Base-by-base conservation (phyloP, 2,888 invertebrate species). In the Pandemis corylana region DNA sequence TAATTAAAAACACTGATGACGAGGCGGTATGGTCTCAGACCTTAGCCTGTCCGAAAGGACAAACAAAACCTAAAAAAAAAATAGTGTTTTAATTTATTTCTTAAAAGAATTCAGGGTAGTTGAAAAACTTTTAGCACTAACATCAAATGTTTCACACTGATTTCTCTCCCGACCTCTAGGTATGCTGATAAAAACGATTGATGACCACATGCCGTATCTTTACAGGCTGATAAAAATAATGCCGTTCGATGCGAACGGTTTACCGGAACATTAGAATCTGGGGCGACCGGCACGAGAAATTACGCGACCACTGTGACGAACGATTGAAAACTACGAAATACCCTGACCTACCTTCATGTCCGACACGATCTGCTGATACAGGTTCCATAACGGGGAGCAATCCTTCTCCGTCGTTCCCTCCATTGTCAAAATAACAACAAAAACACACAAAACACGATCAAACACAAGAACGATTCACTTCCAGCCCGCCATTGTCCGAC, bases 341-440 rank as follows among this genome's bases (percentile, higher is more conserved):
- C 76, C 76, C 72, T 80, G 82, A 92, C 96, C 95, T 96, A 99
- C 99, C 97, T 99, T 99, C 97, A 99, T 97, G 91, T 99, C 99
- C 86, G 97, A 97, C 84, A 99, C 97, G 84, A 99, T 98, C 91
- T 98, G 98, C 93, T 99, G 98, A 91, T 99, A 99, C 82, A 99
- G 96, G 88, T 97, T 98, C 92, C 99, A 99, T 87, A 99, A 95
- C 82, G 98, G 98, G 89, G 97, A 97, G 90, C 97, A 97, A 95
- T 98, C 98, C 91, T 97, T 96, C 90, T 97, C 97, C 70, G 92
- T 91, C 87, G 95, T 96, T 85, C 95, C 96, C 95, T 97, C 97
- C 97, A 97, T 97, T 90, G 93, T 95, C 89, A 88, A 85, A 87
- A 85, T 84, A 81, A 87, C 87, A 86, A 84, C 84, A 86, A 83